These are phyloP conservation scores for Drosophila kepulauana DNA, from an alignment of 1,140 invertebrate genomes.

Conservation along the genomic window DNA sequence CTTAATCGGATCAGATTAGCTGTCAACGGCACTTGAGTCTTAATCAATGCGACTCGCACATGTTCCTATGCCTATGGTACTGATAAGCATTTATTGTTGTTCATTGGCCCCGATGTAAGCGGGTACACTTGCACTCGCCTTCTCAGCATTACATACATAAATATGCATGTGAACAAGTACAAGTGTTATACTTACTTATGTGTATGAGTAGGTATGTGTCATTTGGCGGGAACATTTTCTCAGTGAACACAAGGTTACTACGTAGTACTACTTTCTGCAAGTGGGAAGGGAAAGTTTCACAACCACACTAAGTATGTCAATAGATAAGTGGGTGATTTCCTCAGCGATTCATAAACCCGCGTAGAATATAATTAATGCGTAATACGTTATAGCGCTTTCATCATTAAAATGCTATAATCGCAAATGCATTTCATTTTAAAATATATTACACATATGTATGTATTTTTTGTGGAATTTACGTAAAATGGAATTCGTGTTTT, in stretches of 20 bases:
- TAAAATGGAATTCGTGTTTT: neutral
- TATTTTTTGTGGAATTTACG: neutral
- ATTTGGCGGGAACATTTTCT: conserved; percentile 4
- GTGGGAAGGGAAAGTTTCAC: neutral
- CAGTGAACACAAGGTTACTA: neutral
- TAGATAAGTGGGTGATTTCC: neutral
- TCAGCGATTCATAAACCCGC: neutral
- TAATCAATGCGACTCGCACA: conserved; percentile 39
- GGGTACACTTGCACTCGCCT: conserved; percentile 48
- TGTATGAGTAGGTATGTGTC: neutral
- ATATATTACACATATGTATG: neutral
- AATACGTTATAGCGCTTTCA: neutral
- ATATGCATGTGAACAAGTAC: neutral
- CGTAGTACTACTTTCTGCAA: neutral
- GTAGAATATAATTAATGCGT: neutral
- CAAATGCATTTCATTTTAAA: too few species aligned
- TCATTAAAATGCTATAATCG: neutral
- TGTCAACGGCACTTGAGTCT: conserved; percentile 47
- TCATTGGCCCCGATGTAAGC: conserved; percentile 32
- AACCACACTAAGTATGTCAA: neutral
- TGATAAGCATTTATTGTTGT: conserved; percentile 40
- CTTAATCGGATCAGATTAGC: conserved; percentile 51
- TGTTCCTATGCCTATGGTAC: conserved; percentile 10
- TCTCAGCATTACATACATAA: neutral
- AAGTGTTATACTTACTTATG: conserved; percentile 1